phyloP scores from a whole-genome alignment of 2,113 vertebrate species.

The Forbesichthys papilliferus region DNA sequence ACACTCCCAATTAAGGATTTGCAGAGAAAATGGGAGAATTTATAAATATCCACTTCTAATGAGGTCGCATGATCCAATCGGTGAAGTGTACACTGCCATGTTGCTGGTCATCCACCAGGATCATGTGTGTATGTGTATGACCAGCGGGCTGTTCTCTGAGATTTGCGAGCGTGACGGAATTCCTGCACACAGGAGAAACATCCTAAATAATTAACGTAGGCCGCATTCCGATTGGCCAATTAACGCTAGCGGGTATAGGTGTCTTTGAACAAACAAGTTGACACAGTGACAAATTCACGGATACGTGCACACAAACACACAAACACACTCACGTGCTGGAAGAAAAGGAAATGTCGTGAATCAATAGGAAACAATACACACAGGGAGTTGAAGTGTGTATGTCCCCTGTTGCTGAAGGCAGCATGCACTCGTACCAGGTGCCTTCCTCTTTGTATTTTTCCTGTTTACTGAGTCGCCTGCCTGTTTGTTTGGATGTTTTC shows the following conservation, averaged over 20 bases:
- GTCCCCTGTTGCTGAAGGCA: constrained; percentile 58
- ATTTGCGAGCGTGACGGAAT: constrained; percentile 56
- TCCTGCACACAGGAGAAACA: constrained; percentile 62
- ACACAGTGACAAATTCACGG: constrained; percentile 58
- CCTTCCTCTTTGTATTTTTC: constrained; percentile 75
- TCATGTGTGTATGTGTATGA: constrained; percentile 30
- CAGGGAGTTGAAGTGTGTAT: constrained; percentile 56
- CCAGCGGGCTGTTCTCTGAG: constrained; percentile 32
- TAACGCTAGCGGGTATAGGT: constrained; percentile 59
- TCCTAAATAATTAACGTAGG: constrained; percentile 67
- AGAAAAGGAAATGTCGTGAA: constrained; percentile 61
- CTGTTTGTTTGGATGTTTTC: constrained; percentile 73
- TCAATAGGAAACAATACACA: constrained; percentile 68
- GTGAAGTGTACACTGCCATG: constrained; percentile 19
- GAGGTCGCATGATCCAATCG: constrained; percentile 45
- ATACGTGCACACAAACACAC: constrained; percentile 10
- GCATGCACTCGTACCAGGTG: constrained; percentile 62
- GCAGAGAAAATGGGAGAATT: constrained; percentile 34
- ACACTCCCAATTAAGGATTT: constrained; percentile 31
- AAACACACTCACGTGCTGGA: constrained; percentile 32
- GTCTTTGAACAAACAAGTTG: constrained; percentile 59
- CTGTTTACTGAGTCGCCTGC: constrained; percentile 71
- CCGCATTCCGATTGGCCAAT: constrained; percentile 63
- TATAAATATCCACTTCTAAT: constrained; percentile 57
- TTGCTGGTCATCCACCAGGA: constrained; percentile 24